Conservation (phyloP, 1,140 invertebrate genomes). For the Luehdorfia chinensis region DNA sequence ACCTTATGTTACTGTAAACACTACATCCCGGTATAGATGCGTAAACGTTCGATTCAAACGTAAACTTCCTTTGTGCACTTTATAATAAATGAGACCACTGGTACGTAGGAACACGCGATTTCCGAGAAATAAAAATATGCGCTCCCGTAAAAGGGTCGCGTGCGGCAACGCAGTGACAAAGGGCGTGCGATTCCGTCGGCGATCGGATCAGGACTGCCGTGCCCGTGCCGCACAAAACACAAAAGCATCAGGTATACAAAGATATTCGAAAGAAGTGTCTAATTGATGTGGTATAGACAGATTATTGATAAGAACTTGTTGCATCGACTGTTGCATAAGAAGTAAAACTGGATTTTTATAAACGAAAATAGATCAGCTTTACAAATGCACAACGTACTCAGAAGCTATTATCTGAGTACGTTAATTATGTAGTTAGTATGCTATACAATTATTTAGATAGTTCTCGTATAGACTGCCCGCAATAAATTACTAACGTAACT, state of each 20-base stretch:
- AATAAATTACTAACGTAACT: too few relatives aligned
- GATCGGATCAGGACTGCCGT: conserved; percentile 44
- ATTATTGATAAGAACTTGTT: conserved; percentile 11
- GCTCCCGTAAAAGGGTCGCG: conserved; percentile 41
- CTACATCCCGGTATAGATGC: conserved; percentile 32
- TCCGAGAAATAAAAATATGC: conserved; percentile 52
- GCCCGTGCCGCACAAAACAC: conserved; percentile 32
- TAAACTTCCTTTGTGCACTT: conserved; percentile 41
- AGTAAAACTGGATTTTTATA: too few relatives aligned
- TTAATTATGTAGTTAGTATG: too few relatives aligned
- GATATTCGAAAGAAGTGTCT: conserved; percentile 28
- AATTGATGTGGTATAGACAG: conserved; percentile 30
- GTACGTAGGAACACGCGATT: conserved; percentile 33
- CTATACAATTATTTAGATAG: too few relatives aligned
- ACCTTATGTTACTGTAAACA: conserved; percentile 55
- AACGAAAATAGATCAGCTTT: neutral
- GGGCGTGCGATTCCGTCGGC: conserved; percentile 48
- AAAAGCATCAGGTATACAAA: conserved; percentile 33
- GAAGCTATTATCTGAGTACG: too few relatives aligned
- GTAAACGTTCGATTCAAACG: conserved; percentile 35
- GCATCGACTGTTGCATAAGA: too few relatives aligned
- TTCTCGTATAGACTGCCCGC: too few relatives aligned
- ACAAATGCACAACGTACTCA: too few relatives aligned
- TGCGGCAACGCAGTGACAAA: conserved; percentile 29
- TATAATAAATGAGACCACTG: conserved; percentile 26